Evolutionary conservation across 2,888 invertebrate species (phyloP).

Genomic region (Stenoptilia bipunctidactyla): DNA sequence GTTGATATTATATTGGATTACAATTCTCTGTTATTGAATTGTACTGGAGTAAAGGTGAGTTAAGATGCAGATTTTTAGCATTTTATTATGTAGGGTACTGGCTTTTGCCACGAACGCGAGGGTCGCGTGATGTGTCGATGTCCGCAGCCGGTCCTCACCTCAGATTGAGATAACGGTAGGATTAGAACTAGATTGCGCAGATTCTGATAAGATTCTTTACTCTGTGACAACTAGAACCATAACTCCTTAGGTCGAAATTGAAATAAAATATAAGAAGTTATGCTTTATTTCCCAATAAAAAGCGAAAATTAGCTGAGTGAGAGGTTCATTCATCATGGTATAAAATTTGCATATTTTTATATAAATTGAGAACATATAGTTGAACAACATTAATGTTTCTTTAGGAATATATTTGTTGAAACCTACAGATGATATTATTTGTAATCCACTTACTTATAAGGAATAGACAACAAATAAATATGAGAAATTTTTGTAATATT

Average conservation of each 20-base stretch:
- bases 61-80: conserved; percentile 13
- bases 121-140: conserved; percentile 34
- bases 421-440: no score
- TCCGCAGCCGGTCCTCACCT: conserved; percentile 21
- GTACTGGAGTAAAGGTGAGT: conserved; percentile 52
- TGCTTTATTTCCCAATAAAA: background rate
- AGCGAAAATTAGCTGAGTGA: background rate
- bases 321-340: no score
- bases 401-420: no score
- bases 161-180: conserved; percentile 61
- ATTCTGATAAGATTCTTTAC: conserved; percentile 50
- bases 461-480: no score
- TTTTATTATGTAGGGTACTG: conserved; percentile 13
- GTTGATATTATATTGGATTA: conserved; percentile 60
- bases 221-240: no score
- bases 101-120: conserved; percentile 47
- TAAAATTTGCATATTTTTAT: no score
- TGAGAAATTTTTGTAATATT: no score
- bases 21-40: conserved; percentile 49
- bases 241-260: no score
- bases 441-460: no score
- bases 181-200: conserved; percentile 50
- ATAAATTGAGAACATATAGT: no score
- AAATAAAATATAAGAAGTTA: background rate
- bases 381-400: no score